These are phyloP conservation scores for Proctacanthus coquilletti DNA, from an alignment of 1,140 invertebrate genomes.

Conservation along the genomic window DNA sequence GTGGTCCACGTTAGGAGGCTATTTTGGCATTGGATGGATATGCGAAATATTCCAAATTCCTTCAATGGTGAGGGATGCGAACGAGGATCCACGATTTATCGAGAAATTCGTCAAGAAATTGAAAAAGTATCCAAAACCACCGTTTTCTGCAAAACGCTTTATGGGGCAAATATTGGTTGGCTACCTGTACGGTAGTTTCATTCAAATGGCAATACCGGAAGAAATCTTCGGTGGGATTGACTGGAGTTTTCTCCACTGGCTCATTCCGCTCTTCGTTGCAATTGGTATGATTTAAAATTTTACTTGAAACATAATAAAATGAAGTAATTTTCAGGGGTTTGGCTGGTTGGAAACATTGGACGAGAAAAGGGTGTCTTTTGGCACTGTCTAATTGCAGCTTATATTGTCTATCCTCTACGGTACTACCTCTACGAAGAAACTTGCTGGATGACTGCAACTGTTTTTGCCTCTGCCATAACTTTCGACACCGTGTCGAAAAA, in stretches of 20 bases:
- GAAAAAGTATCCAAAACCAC: conserved; percentile 50
- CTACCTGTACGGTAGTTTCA: conserved; percentile 63
- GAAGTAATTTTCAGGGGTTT: conserved; percentile 48
- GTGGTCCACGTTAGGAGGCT: conserved; percentile 74
- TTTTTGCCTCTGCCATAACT: conserved; percentile 40
- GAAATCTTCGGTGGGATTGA: conserved; percentile 53
- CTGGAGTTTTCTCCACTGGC: conserved; percentile 48
- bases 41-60: conserved; percentile 74
- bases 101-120: conserved; percentile 47
- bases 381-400: conserved; percentile 51
- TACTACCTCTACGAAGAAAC: conserved; percentile 51
- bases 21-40: conserved; percentile 72
- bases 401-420: conserved; percentile 44
- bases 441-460: conserved; percentile 47
- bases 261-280: conserved; percentile 55
- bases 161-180: conserved; percentile 59
- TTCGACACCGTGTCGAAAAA: conserved; percentile 62
- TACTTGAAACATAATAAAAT: background rate
- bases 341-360: conserved; percentile 81
- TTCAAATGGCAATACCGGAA: conserved; percentile 59
- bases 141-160: conserved; percentile 61
- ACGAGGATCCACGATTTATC: conserved; percentile 57
- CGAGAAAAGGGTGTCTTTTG: conserved; percentile 53
- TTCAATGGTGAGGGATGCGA: conserved; percentile 73
- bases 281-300: conserved; percentile 41